phyloP scores from a whole-genome alignment of 2,888 invertebrate genomes.

The Unio delphinus region DNA sequence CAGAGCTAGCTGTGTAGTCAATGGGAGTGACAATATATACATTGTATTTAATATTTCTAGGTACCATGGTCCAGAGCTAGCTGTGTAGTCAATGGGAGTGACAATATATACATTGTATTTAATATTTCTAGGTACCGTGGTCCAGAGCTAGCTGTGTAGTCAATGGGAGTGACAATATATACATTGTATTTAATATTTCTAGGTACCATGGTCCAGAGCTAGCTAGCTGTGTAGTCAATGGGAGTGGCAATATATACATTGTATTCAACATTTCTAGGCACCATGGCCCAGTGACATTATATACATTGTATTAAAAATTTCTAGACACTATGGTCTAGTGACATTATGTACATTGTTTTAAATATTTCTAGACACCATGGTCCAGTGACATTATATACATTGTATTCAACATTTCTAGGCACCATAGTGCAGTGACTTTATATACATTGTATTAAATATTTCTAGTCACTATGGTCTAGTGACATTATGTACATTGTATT shows the following conservation, averaged over 20 bases:
- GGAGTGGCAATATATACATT: slow-evolving; percentile 83
- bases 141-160: too few relatives aligned
- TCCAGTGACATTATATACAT: too few relatives aligned
- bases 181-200: slow-evolving; percentile 68
- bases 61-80: slow-evolving; percentile 81
- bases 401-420: too few relatives aligned
- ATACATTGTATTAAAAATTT: too few relatives aligned
- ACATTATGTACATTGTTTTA: too few relatives aligned
- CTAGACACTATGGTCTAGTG: too few relatives aligned
- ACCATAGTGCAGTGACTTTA: slow-evolving; percentile 66
- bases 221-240: slow-evolving; percentile 84
- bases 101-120: too few relatives aligned
- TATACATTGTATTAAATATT: slow-evolving; percentile 73
- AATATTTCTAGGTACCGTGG: slow-evolving; percentile 73
- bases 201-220: slow-evolving; percentile 82
- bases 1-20: slow-evolving; percentile 51
- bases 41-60: slow-evolving; percentile 56
- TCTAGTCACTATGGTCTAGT: slow-evolving; percentile 80
- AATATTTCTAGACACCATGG: too few relatives aligned
- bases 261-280: too few relatives aligned
- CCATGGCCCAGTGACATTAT: too few relatives aligned
- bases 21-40: slow-evolving; percentile 17
- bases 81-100: slow-evolving; percentile 85
- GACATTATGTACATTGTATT: background rate
- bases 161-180: slow-evolving; percentile 81